These are phyloP conservation scores for Pavo muticus DNA, from an alignment of 2,113 vertebrate genomes.

Conservation along the genomic window DNA sequence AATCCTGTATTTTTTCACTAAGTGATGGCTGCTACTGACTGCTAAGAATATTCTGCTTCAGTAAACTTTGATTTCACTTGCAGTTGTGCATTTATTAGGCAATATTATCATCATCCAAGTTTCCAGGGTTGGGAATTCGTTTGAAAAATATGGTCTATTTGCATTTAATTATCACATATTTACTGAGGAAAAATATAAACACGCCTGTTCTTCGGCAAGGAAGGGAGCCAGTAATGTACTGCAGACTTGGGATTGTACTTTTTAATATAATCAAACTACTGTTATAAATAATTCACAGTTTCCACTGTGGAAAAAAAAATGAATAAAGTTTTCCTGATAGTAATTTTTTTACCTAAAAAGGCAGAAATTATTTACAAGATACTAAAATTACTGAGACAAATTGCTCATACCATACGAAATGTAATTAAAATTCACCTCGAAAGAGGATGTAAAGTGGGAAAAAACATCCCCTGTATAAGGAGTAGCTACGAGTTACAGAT, in stretches of 20 bases:
- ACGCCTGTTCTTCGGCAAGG: conserved; percentile 61
- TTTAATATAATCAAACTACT: conserved; percentile 69
- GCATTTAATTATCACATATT: conserved; percentile 73
- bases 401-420: neutral
- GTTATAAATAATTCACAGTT: conserved; percentile 67
- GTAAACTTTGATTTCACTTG: conserved; percentile 54
- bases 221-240: conserved; percentile 67
- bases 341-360: neutral
- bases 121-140: conserved; percentile 67
- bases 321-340: neutral
- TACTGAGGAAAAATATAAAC: conserved; percentile 70
- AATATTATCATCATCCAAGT: conserved; percentile 73
- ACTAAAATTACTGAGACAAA: neutral
- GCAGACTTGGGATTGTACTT: conserved; percentile 65
- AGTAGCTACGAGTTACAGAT: neutral
- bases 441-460: conserved; percentile 10
- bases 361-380: neutral
- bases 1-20: conserved; percentile 45
- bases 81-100: conserved; percentile 73
- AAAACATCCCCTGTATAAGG: neutral
- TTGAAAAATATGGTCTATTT: conserved; percentile 71
- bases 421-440: conserved; percentile 31
- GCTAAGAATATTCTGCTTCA: conserved; percentile 50
- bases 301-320: conserved; percentile 21
- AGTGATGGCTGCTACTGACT: conserved; percentile 55